Conservation (phyloP, 1,140 invertebrate genomes). For the Amyelois transitella region DNA sequence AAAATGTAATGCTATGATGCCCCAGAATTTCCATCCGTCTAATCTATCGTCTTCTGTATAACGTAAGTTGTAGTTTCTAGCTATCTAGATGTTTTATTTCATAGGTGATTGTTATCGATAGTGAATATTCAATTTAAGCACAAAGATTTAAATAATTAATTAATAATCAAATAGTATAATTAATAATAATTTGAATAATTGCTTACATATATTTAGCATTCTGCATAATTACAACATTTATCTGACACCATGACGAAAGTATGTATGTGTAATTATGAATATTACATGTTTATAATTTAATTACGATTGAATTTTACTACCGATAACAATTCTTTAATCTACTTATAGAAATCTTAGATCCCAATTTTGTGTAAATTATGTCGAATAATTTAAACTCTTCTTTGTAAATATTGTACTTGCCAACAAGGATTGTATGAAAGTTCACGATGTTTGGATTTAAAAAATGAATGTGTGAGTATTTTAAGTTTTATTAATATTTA, state of each 20-base stretch:
- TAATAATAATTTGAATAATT: no score
- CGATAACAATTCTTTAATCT: background rate
- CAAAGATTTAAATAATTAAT: background rate
- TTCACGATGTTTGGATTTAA: no score
- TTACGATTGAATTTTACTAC: no score
- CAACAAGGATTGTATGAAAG: background rate
- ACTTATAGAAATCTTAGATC: background rate
- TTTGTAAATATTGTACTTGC: no score
- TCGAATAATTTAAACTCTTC: background rate
- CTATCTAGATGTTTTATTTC: slow-evolving; percentile 40
- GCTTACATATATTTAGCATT: no score
- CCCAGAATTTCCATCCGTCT: slow-evolving; percentile 75
- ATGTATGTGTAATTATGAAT: no score
- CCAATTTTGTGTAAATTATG: background rate
- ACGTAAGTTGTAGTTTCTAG: slow-evolving; percentile 58
- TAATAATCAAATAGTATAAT: no score
- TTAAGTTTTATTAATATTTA: no score
- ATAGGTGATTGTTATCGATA: background rate
- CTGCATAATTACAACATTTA: no score
- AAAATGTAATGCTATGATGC: slow-evolving; percentile 64
- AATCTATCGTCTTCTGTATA: slow-evolving; percentile 65
- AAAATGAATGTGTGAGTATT: no score
- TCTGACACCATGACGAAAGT: no score
- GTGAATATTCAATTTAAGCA: background rate
- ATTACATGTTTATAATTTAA: no score